These are phyloP conservation scores for Sitta europaea DNA, from an alignment of 2,113 vertebrate species.

Conservation along the genomic window DNA sequence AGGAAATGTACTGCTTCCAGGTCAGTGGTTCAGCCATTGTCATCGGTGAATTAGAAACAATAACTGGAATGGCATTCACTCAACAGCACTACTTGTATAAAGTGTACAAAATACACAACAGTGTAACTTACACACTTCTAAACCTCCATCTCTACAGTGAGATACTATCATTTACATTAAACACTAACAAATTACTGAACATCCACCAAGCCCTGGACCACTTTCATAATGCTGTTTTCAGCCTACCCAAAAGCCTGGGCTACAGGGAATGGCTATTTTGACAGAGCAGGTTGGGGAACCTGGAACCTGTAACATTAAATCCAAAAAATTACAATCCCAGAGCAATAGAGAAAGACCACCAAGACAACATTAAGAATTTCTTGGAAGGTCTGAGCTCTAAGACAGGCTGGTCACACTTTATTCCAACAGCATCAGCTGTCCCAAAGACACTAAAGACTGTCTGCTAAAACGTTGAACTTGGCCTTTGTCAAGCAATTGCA, in stretches of 20 bases:
- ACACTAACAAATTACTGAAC: neutral
- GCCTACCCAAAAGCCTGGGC: neutral
- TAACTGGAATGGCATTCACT: neutral
- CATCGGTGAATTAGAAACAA: neutral
- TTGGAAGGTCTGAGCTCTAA: neutral
- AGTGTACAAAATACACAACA: neutral
- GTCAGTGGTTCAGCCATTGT: neutral
- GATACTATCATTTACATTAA: neutral
- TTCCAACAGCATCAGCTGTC: neutral
- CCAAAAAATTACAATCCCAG: neutral
- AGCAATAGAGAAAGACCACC: neutral
- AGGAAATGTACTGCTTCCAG: neutral
- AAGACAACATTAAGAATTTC: neutral
- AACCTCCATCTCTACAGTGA: neutral
- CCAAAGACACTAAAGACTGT: neutral
- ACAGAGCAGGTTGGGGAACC: neutral
- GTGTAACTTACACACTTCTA: neutral
- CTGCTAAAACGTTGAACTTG: neutral
- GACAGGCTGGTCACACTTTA: neutral
- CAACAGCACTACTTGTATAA: neutral
- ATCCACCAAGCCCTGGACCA: neutral
- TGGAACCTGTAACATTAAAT: fast-evolving
- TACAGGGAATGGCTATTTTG: neutral
- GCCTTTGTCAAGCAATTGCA: neutral
- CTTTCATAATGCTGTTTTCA: neutral